Base-by-base conservation (phyloP, 2,797 vertebrate species). In the Macropodus opercularis region DNA sequence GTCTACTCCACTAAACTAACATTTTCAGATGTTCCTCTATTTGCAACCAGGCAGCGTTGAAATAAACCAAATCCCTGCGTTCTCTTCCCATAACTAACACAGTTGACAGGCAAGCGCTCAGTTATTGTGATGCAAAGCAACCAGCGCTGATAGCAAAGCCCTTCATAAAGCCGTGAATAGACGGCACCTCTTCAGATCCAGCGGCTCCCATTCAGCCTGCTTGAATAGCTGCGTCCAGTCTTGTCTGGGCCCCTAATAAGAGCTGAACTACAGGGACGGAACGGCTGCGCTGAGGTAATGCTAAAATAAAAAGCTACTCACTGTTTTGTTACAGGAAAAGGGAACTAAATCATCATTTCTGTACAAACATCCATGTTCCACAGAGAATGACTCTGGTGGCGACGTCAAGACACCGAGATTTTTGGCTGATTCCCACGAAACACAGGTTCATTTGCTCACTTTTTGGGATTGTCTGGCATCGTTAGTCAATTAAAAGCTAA, bases 121-220 rank as follows among this genome's bases (percentile, higher is more conserved):
- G 24, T 69, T 21, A 81, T 89, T 89, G 71, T 85, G 71, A 88
- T 88, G 87, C 84, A 85, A 87, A 89, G 72, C 21, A 43, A 57
- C 64, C 47, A 3, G 39, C 19, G 39, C 72, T 70, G 79, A 84
- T 83, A 69, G 63, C 59, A 43, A 68, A 50, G 48, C 38, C 44
- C 57, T 50, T 3, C 36, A 56, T 68, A 40, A 58, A 63, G 53
- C 44, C 0, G 7, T 79, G 74, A 84, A 87, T 79, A 63, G 78
- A 76, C 27, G 29, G 54, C 60, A 55, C 32, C 69, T 72, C 75
- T 83, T 84, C 72, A 85, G 10, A 22, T 49, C 65, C 55, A 75
- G 52, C 55, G 32, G 77, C 41, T 76, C 58, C 75, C 69, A 80
- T 87, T 85, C 69, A 86, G 23, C 18, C 23, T 42, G 0, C n/a